Base-by-base conservation (phyloP, 2,797 vertebrate genomes). In the Sebastes iracundus region DNA sequence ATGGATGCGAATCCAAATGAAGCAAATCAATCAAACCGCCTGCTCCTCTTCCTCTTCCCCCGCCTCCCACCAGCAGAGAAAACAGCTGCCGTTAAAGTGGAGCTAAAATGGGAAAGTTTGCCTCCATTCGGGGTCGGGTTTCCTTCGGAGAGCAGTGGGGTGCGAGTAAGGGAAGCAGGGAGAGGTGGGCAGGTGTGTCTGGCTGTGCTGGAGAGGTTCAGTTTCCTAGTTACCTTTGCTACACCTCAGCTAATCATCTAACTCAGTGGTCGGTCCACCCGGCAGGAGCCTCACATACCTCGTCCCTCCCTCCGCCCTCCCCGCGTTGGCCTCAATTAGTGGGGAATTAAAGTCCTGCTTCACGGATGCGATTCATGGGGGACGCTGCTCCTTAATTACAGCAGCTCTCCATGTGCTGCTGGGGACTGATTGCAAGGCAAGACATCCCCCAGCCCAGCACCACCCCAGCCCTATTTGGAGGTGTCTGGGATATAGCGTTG, bases 341-440 rank as follows among this genome's bases (percentile, higher is more conserved):
- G 79, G 70, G 87, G 94, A 95, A 94, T 95, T 95, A 94, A 92
- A 95, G 93, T 94, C 93, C 92, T 90, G 82, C 89, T 92, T 91
- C 89, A 77, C 27, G 86, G 84, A 90, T 82, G 76, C 84, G 88
- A 93, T 93, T 91, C 92, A 87, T 86, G 79, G 83, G 91, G 90
- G 90, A 89, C 30, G 61, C 56, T 64, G 87, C 86, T 93, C 82
- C 93, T 94, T 95, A 94, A 95, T 96, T 95, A 95, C 92, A 90
- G 87, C 84, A 82, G 85, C 84, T 84, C 87, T 87, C 85, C 75
- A 81, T 69, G 90, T 94, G 92, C 91, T 95, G 93, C 86, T 85
- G 85, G 88, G 87, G 87, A 91, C 90, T 91, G 92, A 95, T 95
- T 95, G 93, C 91, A 33, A 91, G 81, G 89, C 76, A 78, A 91